A percentile compares a stretch with the other conserved stretches of the same genome.
Evolutionary conservation across 2,797 vertebrate genomes (phyloP).

Genomic region (Eurystomus glaucurus): DNA sequence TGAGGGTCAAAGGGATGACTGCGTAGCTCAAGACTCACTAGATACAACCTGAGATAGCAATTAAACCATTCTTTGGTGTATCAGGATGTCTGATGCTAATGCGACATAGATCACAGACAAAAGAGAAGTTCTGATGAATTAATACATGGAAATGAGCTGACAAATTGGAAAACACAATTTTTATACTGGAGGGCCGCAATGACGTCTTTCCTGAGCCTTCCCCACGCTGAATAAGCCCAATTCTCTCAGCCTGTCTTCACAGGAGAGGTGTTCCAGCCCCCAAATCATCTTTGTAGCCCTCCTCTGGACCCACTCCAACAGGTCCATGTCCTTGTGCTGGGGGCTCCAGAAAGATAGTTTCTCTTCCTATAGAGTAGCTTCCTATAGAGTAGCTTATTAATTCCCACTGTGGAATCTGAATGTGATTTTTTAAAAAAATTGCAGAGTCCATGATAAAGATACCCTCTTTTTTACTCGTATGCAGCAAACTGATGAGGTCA

Average conservation of each 20-base stretch:
- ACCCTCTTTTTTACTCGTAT: background rate
- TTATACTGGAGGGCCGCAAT: too few relatives aligned
- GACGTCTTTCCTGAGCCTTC: too few relatives aligned
- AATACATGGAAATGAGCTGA: background rate
- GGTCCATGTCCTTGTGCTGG: too few relatives aligned
- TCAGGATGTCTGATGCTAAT: background rate
- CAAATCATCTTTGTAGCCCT: too few relatives aligned
- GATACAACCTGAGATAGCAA: constrained; percentile 29
- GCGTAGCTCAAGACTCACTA: background rate
- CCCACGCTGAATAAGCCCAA: too few relatives aligned
- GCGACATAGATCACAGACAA: constrained; percentile 5
- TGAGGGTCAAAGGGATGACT: background rate
- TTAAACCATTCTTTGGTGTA: background rate
- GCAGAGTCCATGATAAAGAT: background rate
- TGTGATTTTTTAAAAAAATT: constrained; percentile 46
- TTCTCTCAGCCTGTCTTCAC: too few relatives aligned
- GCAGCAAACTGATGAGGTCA: background rate
- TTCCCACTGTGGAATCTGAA: background rate
- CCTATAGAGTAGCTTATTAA: background rate
- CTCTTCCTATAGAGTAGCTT: background rate
- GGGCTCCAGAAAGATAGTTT: background rate
- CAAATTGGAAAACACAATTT: background rate
- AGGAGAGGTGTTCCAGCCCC: too few relatives aligned
- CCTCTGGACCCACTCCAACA: too few relatives aligned
- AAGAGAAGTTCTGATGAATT: background rate